These are phyloP conservation scores for Enteromius fasciolatus DNA, from an alignment of 2,797 vertebrate species.

Conservation along the genomic window DNA sequence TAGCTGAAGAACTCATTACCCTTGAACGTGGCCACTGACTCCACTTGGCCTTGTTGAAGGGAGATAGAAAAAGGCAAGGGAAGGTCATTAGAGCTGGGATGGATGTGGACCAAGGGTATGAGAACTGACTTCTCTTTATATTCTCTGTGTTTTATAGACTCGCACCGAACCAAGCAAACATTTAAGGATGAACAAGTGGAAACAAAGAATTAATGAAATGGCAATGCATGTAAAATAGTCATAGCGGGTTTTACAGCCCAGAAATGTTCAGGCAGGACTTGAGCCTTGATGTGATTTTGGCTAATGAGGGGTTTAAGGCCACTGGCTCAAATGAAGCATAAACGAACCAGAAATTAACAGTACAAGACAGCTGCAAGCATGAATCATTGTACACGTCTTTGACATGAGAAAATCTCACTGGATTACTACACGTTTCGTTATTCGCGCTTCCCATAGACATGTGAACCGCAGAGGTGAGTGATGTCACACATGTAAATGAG, in stretches of 20 bases:
- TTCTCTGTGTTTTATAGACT: conserved; percentile 14
- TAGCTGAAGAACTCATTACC: conserved; percentile 98
- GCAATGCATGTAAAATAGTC: conserved; percentile 26
- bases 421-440: background rate
- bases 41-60: conserved; percentile 82
- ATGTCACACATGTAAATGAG: conserved; percentile 39
- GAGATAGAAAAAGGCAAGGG: conserved; percentile 45
- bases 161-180: conserved; percentile 10
- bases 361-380: conserved; percentile 46
- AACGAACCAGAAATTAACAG: conserved; percentile 40
- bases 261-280: conserved; percentile 25
- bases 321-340: conserved; percentile 41
- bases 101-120: conserved; percentile 11
- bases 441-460: background rate
- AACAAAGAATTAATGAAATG: conserved; percentile 17
- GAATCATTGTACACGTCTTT: conserved; percentile 41
- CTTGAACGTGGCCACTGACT: conserved; percentile 92
- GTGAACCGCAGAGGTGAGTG: conserved; percentile 21
- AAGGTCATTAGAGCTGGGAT: conserved; percentile 35
- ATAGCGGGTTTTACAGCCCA: background rate
- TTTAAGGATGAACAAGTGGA: background rate
- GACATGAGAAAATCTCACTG: conserved; percentile 19
- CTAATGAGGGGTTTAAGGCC: conserved; percentile 42
- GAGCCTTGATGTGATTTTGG: conserved; percentile 39
- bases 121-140: conserved; percentile 30